Percentiles rank a stretch among this genome's conserved stretches.
Conservation (phyloP, 2,797 vertebrate genomes). For the Coregonus ussuriensis region DNA sequence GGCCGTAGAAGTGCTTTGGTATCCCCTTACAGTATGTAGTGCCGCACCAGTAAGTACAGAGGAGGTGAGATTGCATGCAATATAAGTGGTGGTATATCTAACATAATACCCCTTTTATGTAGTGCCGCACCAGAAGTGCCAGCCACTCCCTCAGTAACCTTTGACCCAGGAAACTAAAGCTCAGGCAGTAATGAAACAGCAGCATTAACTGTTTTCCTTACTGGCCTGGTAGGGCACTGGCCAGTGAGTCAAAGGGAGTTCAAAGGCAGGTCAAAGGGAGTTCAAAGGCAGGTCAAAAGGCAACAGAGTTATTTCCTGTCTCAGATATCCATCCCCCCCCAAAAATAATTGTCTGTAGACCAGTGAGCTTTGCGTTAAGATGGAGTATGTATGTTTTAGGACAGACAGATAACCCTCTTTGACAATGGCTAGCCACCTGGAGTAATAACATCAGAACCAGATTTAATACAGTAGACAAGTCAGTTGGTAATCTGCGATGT, state of each 20-base stretch:
- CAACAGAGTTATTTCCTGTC: background rate
- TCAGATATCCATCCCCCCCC: background rate
- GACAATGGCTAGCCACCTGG: too few species aligned
- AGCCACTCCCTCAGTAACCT: background rate
- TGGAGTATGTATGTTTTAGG: background rate
- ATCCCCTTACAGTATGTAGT: background rate
- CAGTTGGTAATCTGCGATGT: background rate
- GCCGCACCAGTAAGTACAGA: background rate
- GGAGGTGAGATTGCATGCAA: background rate
- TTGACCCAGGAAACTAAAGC: constrained; percentile 2
- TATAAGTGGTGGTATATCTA: background rate
- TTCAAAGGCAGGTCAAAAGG: background rate
- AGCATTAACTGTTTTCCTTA: background rate
- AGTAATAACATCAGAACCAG: too few species aligned
- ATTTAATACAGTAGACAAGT: background rate
- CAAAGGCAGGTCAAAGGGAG: background rate
- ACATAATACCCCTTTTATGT: background rate
- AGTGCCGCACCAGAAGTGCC: background rate
- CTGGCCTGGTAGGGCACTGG: background rate
- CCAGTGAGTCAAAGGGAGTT: background rate
- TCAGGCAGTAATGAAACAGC: background rate
- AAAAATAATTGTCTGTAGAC: background rate
- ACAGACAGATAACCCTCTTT: background rate
- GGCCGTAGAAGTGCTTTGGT: too few species aligned
- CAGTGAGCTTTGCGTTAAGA: too few species aligned